Evolutionary conservation across 1,140 invertebrate species (phyloP), one percentile per base, ranked within the genome.

Genomic region (Armadillidium nasatum): DNA sequence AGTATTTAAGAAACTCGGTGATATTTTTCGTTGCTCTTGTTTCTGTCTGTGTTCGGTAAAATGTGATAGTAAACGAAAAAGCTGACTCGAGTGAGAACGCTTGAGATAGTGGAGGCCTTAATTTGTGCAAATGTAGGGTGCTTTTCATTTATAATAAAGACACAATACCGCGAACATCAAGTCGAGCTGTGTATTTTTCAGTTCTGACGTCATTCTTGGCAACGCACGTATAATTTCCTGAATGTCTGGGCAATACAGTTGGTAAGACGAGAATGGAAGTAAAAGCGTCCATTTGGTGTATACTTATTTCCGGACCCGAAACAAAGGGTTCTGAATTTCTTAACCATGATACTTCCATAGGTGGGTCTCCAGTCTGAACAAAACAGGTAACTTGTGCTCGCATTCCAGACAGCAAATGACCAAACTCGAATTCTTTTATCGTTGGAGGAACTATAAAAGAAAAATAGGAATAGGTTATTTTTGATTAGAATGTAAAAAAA

Each of bases 361-460:
- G 95, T 78, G 94, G 89, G 87, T 98, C 95, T 13, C 96, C 96
- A 86, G 95, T 94, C 83, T 95, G 90, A 80, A 97, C 94, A 83
- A 94, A 92, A 86, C 96, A 98, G 75, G 94, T 92, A 79, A 97
- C 93, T 10, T 84, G 84, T 4, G 86, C 84, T 54, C 86, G 80
- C 80, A 86, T 85, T 1, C 87, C 87, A 78, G 85, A 84, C 54
- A 84, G 82, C 54, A 86, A 83, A 7, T 80, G 74, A 22, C 83
- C 82, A 71, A 88, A 85, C 19, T 82, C 81, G 80, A 86, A 86
- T 7, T 83, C 80, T 76, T 87, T 85, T 69, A 88, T 86, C 10
- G 82, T 81, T n/a, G 87, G 87, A 7, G 87, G 86, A 73, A 87
- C 87, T 87, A 77, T 7, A 60, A 60, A 60, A 13, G 2, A 50